Base-by-base conservation (phyloP, 2,113 vertebrate genomes). In the Amphiprion ocellaris region DNA sequence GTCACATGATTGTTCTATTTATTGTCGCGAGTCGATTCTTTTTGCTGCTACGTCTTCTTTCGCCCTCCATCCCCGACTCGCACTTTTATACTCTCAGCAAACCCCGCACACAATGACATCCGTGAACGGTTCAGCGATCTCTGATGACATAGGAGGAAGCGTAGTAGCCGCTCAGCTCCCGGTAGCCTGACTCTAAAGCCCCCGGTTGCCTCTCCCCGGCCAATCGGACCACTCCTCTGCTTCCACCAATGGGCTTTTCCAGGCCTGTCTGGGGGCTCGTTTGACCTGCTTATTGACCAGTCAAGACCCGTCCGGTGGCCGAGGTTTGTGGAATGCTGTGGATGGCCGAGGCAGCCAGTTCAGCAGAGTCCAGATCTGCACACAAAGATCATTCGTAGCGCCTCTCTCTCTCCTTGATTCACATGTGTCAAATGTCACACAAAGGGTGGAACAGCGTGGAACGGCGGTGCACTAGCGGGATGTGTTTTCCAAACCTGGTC, bases 241-340 rank as follows among this genome's bases (percentile, higher is more conserved):
- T 68, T 62, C 44, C 50, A 71, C 81, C 66, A 85, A 66, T 82
- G 26, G 14, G 17, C 12, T 65, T 68, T 76, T 76, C 69, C 33
- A 59, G 66, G 39, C 41, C 63, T 52, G 14, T 39, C 79, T 62
- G 74, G 41, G 26, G 41, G 41, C 69, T 50, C 39, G 26, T 85
- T 63, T 90, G 82, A 87, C 79, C 71, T 74, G 77, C 81, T 74
- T 85, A 77, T 89, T 90, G 83, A 87, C 50, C 39, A 79, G 75
- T 84, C 63, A 79, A 82, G 80, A 73, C 76, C 62, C 47, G 64
- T 65, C 55, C 44, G 0, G 61, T 61, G 64, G 64, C 69, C 33
- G 54, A 76, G 56, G 69, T 77, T 74, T 89, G 82, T 89, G 70
- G 77, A 89, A 90, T 84, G 83, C 77, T 86, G 74, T 85, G 69